These are phyloP conservation scores for Morpho achilles DNA, from an alignment of 2,888 invertebrate genomes.

Conservation along the genomic window DNA sequence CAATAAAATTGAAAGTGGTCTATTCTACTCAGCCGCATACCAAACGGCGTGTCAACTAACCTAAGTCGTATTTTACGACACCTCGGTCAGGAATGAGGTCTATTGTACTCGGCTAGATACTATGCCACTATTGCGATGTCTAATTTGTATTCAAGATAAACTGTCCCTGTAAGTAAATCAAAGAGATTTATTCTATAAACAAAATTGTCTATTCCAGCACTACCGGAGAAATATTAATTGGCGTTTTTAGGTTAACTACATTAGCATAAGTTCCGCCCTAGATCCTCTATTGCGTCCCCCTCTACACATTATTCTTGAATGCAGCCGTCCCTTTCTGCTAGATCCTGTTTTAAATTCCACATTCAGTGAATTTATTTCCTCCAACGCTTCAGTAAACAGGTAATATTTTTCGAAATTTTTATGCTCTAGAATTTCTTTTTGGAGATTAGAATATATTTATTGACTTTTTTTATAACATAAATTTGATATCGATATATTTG, in stretches of 20 bases:
- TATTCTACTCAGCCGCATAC: too few species aligned
- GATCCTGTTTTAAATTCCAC: constrained; percentile 35
- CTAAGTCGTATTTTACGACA: too few species aligned
- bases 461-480: neutral
- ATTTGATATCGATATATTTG: too few species aligned
- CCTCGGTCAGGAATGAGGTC: too few species aligned
- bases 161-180: too few species aligned
- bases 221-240: neutral
- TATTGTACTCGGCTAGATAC: too few species aligned
- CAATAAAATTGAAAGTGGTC: too few species aligned
- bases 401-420: constrained; percentile 30
- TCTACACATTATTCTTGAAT: constrained; percentile 21
- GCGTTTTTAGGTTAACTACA: constrained; percentile 1
- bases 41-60: too few species aligned
- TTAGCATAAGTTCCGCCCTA: constrained; percentile 2
- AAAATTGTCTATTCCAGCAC: neutral
- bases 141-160: too few species aligned
- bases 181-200: neutral
- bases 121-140: too few species aligned
- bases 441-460: too few species aligned
- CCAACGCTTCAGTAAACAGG: constrained; percentile 34
- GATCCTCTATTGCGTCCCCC: constrained; percentile 15
- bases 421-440: constrained; percentile 14
- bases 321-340: constrained; percentile 24
- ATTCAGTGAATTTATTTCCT: constrained; percentile 37